These are phyloP conservation scores for Acholoe squamosa DNA, from an alignment of 2,888 invertebrate species.

Conservation along the genomic window DNA sequence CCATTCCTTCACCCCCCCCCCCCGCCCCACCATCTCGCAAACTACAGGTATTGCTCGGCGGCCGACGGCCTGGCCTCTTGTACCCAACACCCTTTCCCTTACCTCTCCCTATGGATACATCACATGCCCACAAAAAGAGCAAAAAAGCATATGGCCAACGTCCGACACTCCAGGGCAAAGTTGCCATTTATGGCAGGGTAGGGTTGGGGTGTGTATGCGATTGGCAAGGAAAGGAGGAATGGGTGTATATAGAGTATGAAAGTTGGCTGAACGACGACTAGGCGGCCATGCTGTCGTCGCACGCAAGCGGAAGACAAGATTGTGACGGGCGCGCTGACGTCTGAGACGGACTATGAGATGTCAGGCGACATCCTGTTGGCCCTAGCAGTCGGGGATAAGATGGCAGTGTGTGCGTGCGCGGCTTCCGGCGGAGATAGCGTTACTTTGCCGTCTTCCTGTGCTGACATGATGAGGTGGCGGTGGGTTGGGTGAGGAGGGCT, in stretches of 20 bases:
- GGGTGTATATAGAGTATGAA: too few species aligned
- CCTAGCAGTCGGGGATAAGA: neutral
- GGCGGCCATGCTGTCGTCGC: neutral
- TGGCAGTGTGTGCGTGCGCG: neutral
- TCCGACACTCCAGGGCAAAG: too few species aligned
- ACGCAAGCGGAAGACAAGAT: neutral
- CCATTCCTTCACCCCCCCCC: neutral
- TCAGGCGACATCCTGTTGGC: slow-evolving; percentile 5
- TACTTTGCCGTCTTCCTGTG: slow-evolving; percentile 1
- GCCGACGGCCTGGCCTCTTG: too few species aligned
- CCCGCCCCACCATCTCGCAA: neutral
- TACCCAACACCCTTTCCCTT: neutral
- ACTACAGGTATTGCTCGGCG: neutral
- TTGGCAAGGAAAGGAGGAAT: too few species aligned
- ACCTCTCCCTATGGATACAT: neutral
- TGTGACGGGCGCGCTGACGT: neutral
- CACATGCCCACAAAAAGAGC: too few species aligned
- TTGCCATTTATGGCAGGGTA: too few species aligned
- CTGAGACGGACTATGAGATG: slow-evolving; percentile 16
- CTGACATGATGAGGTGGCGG: neutral
- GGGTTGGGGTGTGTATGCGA: too few species aligned
- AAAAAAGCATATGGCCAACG: too few species aligned
- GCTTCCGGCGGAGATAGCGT: slow-evolving; percentile 22
- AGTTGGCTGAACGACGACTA: neutral
- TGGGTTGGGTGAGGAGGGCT: neutral